A percentile compares a stretch with the other conserved stretches of the same genome.
phyloP scores from a whole-genome alignment of 2,113 vertebrate genomes.

The Mormyrus lacerda region DNA sequence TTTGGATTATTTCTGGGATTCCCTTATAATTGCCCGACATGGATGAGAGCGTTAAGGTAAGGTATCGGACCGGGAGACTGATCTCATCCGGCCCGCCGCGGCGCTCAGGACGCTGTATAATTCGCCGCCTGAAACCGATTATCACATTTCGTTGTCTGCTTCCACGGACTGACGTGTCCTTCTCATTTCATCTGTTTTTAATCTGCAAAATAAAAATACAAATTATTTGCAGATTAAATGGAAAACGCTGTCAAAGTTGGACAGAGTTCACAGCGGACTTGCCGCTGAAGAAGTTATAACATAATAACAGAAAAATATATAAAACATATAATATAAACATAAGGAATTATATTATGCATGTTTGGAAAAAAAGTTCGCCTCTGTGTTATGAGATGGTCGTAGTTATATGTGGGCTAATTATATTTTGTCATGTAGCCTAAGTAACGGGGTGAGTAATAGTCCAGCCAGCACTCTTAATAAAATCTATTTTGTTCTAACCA shows the following conservation, averaged over 20 bases:
- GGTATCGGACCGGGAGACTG: constrained; percentile 49
- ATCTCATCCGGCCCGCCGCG: neutral
- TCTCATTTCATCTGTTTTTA: neutral
- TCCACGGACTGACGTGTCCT: neutral
- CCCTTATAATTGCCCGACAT: constrained; percentile 83
- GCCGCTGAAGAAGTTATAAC: neutral
- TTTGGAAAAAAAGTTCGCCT: neutral
- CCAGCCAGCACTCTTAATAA: neutral
- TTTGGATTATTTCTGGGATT: constrained; percentile 85
- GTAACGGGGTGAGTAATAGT: neutral
- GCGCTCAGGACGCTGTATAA: neutral
- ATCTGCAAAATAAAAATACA: neutral
- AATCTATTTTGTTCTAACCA: neutral
- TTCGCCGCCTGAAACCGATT: neutral
- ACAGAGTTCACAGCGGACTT: neutral
- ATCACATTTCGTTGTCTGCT: neutral
- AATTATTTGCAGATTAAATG: neutral
- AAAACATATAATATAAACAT: neutral
- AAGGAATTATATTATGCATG: neutral
- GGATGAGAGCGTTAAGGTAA: constrained; percentile 99
- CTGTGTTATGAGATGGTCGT: neutral
- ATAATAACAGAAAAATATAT: neutral
- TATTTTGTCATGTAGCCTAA: neutral
- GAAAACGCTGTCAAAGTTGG: neutral
- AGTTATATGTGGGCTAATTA: neutral